Conservation (phyloP, 92 coral and sea anemone species). For the Hydrozoanthus gracilis region DNA sequence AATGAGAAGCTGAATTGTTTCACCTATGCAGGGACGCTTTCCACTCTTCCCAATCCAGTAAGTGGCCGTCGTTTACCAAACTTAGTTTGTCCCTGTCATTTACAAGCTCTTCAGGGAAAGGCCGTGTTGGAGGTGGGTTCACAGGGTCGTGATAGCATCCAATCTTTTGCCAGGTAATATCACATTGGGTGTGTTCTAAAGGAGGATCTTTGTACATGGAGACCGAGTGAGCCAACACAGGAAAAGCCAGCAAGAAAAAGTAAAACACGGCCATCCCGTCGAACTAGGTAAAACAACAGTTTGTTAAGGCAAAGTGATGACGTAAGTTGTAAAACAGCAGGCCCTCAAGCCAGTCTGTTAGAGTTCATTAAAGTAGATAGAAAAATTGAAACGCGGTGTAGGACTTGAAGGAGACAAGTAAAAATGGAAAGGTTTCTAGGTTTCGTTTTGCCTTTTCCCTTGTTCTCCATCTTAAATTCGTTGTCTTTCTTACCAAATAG, state of each 20-base stretch:
- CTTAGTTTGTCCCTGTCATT: slow-evolving; percentile 17
- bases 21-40: slow-evolving; percentile 2
- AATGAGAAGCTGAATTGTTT: neutral
- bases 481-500: too few relatives aligned
- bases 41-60: slow-evolving; percentile 6
- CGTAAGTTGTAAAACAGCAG: too few relatives aligned
- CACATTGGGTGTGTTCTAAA: slow-evolving; percentile 15
- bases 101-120: slow-evolving; percentile 8
- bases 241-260: neutral
- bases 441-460: too few relatives aligned
- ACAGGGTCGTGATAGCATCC: slow-evolving; percentile 27
- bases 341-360: too few relatives aligned
- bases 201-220: slow-evolving; percentile 16
- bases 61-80: slow-evolving; percentile 14
- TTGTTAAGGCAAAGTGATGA: too few relatives aligned
- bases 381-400: too few relatives aligned
- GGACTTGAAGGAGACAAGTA: too few relatives aligned
- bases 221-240: neutral
- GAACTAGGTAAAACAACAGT: too few relatives aligned
- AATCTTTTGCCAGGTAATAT: slow-evolving; percentile 1
- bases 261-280: too few relatives aligned
- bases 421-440: too few relatives aligned
- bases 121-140: neutral
- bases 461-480: too few relatives aligned
- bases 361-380: too few relatives aligned